Percentiles rank a stretch among this genome's conserved stretches.
These are phyloP conservation scores for Micrastur ruficollis DNA, from an alignment of 2,797 vertebrate genomes.

Conservation along the genomic window DNA sequence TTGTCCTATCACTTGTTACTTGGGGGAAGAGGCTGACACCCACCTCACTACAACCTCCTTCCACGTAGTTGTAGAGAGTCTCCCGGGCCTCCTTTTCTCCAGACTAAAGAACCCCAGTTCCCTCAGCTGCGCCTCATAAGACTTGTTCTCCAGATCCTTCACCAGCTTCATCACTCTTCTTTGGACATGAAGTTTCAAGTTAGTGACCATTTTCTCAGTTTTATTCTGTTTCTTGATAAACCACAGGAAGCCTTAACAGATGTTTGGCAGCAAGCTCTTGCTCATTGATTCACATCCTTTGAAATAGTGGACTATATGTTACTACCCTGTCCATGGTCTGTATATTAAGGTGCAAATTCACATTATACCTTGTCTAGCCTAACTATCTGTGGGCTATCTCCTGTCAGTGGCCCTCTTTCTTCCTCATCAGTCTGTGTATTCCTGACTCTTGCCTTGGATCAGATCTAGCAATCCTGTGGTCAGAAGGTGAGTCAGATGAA, in stretches of 20 bases:
- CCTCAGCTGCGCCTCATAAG: background rate
- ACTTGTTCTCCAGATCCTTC: background rate
- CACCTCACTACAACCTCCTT: background rate
- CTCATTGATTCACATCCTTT: background rate
- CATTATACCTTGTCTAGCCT: background rate
- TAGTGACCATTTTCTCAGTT: background rate
- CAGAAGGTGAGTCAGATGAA: background rate
- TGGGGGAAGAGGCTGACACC: no score
- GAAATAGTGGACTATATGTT: background rate
- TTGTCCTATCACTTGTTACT: no score
- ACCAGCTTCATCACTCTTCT: background rate
- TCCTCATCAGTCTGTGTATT: background rate
- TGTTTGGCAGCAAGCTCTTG: background rate
- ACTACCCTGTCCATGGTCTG: background rate
- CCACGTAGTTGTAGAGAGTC: background rate
- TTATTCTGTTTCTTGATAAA: background rate
- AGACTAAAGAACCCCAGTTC: background rate
- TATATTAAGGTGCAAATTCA: background rate
- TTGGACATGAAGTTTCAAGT: background rate
- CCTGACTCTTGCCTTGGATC: background rate
- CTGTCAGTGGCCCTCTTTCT: background rate
- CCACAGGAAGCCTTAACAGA: background rate
- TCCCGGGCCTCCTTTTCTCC: background rate
- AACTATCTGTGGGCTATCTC: background rate
- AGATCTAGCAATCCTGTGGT: background rate